Evolutionary conservation across 2,888 invertebrate genomes (phyloP).

Genomic region (Trachelus tabidus): DNA sequence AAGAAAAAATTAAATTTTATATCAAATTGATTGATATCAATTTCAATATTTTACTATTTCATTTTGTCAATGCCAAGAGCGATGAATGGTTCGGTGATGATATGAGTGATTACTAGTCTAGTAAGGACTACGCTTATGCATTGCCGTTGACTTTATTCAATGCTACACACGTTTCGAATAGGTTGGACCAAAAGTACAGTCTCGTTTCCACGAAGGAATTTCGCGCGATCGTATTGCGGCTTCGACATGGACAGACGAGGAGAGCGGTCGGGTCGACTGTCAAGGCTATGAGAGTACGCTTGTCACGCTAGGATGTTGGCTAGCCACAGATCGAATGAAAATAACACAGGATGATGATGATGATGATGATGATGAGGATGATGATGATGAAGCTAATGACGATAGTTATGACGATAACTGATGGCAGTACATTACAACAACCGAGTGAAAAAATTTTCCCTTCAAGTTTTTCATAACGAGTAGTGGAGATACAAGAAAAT

Average conservation of each 20-base stretch:
- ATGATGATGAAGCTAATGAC: constrained; percentile 29
- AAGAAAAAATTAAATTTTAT: not conserved
- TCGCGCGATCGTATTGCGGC: not conserved
- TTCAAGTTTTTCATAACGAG: not conserved
- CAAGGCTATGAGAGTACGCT: constrained; percentile 54
- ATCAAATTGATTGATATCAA: not conserved
- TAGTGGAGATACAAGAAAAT: not conserved
- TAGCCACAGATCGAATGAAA: constrained; percentile 43
- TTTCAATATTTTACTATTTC: not conserved
- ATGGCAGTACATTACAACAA: not conserved
- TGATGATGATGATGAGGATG: not conserved
- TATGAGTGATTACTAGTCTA: not conserved
- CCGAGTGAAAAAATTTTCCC: not conserved
- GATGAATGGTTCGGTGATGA: not conserved
- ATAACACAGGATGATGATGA: constrained; percentile 30
- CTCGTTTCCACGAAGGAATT: not conserved
- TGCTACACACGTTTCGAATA: not conserved
- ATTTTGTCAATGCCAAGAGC: not conserved
- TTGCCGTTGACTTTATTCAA: not conserved
- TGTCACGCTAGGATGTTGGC: constrained; percentile 48
- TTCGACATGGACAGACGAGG: constrained; percentile 16
- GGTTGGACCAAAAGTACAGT: not conserved
- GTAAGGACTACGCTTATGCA: not conserved
- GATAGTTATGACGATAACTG: constrained; percentile 28
- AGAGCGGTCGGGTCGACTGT: constrained; percentile 54